Evolutionary conservation across 2,797 vertebrate genomes (phyloP).

Genomic region (Poecile montanus): DNA sequence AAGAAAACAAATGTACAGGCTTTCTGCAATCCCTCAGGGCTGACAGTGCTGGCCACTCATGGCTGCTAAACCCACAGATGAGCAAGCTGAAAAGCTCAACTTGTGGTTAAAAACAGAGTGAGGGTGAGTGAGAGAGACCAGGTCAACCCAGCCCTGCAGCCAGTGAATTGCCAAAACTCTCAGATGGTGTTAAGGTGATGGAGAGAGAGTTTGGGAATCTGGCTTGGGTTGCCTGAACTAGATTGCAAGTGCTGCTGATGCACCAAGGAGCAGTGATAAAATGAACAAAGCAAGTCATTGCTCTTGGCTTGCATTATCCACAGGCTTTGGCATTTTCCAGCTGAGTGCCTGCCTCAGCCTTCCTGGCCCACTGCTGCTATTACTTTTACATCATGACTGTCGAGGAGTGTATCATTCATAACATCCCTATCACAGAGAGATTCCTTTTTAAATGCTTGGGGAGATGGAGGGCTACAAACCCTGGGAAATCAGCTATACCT

Average conservation of each 20-base stretch:
- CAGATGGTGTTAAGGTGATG: background rate
- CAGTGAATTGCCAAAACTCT: background rate
- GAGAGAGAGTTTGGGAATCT: background rate
- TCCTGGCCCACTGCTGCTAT: background rate
- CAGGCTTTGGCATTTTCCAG: slow-evolving; percentile 36
- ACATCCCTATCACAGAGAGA: slow-evolving; percentile 33
- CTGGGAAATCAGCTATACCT: slow-evolving; percentile 71
- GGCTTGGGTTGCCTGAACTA: background rate
- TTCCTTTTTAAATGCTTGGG: slow-evolving; percentile 39
- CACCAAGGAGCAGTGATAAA: background rate
- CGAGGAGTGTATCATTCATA: slow-evolving; percentile 53
- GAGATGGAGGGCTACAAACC: slow-evolving; percentile 57
- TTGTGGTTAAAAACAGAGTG: background rate
- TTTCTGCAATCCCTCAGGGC: background rate
- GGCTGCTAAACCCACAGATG: background rate
- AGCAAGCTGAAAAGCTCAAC: background rate
- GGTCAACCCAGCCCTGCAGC: background rate
- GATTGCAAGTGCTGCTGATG: background rate
- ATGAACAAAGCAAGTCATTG: background rate
- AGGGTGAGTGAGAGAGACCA: background rate
- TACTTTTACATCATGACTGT: slow-evolving; percentile 21
- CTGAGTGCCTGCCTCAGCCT: background rate
- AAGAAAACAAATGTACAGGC: background rate
- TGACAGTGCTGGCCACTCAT: background rate
- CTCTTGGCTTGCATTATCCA: background rate